Base-by-base conservation (phyloP, 2,888 invertebrate genomes). In the Ischnus inquisitorius region DNA sequence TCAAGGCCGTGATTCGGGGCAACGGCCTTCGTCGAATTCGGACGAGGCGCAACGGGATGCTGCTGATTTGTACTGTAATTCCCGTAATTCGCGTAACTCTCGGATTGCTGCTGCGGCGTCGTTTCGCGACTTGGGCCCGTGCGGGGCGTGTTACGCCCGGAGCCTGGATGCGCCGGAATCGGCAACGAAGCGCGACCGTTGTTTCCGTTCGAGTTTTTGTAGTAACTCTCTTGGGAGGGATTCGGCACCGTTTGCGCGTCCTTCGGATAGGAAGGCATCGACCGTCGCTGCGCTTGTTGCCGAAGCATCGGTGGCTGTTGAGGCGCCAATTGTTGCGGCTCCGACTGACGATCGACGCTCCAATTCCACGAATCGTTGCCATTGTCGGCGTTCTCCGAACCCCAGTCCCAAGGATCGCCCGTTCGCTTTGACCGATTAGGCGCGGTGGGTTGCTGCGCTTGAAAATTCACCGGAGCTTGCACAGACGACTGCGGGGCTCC, bases 361-460 rank as follows among this genome's bases (percentile, higher is more conserved):
- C 93, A 93, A 74, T 93, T 91, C 93, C 93, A 93, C 0, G 93
- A 91, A 87, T 93, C 93, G 83, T 92, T 93, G 8, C 91, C 91
- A 83, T 91, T 91, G 69, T 90, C 91, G 34, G 82, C 72, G 57
- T 88, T 88, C 19, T 91, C 92, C 4, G 86, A 84, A n/a, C 90
- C 90, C 92, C 91, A 92, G 28, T 90, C 90, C 92, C 93, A 93
- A 12, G 92, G 83, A 86, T 92, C 91, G 3, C 88, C 87, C 8
- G 84, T 5, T 19, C 86, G 86, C 57, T 90, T 89, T 12, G 87
- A 81, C 68, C 90, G 91, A 83, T 82, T 89, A 3, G 80, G 28
- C 19, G 67, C 12, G 2, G 88, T 65, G n/a, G 88, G 83, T 72
- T 87, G 87, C 62, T 89, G 88, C 48, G 88, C 83, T 2, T 86